Percentiles rank a stretch among this genome's conserved stretches.
Evolutionary conservation across 2,888 invertebrate species (phyloP).

Genomic region (Scaeva pyrastri): DNA sequence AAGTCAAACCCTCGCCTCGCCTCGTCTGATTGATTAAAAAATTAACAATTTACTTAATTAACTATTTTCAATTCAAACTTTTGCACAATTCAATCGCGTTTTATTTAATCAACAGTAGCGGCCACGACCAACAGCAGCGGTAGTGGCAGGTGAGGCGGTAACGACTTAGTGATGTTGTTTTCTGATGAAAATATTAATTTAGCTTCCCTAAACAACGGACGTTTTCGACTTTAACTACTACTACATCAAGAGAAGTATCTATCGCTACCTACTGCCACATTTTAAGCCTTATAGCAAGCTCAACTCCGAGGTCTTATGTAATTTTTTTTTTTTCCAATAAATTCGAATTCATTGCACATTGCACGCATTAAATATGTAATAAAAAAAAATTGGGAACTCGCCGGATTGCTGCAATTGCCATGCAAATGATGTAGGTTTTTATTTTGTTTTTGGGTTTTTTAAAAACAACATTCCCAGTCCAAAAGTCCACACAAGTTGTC

Average conservation of each 20-base stretch:
- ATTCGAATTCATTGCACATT: conserved; percentile 55
- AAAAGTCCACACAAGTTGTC: no score
- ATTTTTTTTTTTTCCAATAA: conserved; percentile 51
- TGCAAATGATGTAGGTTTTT: conserved; percentile 19
- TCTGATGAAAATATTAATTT: conserved; percentile 54
- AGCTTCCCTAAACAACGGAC: conserved; percentile 11
- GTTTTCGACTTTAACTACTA: conserved; percentile 7
- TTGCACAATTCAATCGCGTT: conserved; percentile 66
- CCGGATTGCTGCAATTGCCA: conserved; percentile 46
- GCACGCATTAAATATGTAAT: conserved; percentile 15
- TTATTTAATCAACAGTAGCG: conserved; percentile 12
- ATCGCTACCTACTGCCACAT: background rate
- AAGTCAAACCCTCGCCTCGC: conserved; percentile 30
- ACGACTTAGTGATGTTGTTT: background rate
- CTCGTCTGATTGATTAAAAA: conserved; percentile 10
- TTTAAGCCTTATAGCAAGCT: background rate
- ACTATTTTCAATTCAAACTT: conserved; percentile 62
- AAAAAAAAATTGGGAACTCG: conserved; percentile 43
- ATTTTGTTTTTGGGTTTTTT: conserved; percentile 30
- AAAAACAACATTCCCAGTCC: conserved; percentile 2
- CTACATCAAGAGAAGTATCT: conserved; percentile 10
- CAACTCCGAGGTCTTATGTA: conserved; percentile 35
- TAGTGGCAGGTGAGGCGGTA: background rate
- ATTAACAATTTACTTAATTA: conserved; percentile 61
- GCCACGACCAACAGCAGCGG: background rate